Percentiles rank a stretch among this genome's conserved stretches.
Evolutionary conservation across 2,797 vertebrate species (phyloP).

Genomic region (Sebastiscus tertius): DNA sequence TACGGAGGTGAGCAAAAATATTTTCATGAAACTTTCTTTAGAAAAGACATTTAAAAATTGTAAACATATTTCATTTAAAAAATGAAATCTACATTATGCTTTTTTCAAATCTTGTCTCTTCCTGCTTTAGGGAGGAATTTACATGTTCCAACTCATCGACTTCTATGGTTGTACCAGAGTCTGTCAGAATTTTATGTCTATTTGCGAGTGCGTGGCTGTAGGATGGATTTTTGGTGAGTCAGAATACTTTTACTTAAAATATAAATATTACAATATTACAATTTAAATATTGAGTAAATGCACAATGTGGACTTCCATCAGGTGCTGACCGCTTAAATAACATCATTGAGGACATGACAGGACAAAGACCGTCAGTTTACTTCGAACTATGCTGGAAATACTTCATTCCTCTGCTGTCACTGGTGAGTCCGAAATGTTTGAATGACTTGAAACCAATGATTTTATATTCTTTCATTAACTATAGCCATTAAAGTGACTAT

Average conservation of each 20-base stretch:
- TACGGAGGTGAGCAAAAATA: constrained; percentile 50
- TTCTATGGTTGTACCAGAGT: constrained; percentile 85
- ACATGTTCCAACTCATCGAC: constrained; percentile 88
- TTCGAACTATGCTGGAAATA: constrained; percentile 76
- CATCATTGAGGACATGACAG: constrained; percentile 84
- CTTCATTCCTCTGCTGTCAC: constrained; percentile 78
- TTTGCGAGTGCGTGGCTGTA: constrained; percentile 84
- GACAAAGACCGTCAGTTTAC: constrained; percentile 70
- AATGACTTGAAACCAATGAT: background rate
- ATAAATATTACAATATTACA: background rate
- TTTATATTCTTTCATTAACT: background rate
- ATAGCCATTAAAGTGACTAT: too few species aligned
- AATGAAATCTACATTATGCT: too few species aligned
- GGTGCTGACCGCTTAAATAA: constrained; percentile 77
- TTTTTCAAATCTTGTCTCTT: background rate
- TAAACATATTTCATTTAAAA: too few species aligned
- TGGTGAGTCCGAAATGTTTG: constrained; percentile 64
- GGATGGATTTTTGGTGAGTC: constrained; percentile 84
- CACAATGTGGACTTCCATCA: constrained; percentile 22
- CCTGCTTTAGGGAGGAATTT: constrained; percentile 74
- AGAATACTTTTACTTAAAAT: background rate
- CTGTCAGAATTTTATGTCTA: constrained; percentile 80
- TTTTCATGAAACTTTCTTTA: background rate
- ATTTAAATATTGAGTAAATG: background rate
- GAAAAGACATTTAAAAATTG: too few species aligned